Evolutionary conservation across 2,797 vertebrate species (phyloP).

Genomic region (Botia almorhae): DNA sequence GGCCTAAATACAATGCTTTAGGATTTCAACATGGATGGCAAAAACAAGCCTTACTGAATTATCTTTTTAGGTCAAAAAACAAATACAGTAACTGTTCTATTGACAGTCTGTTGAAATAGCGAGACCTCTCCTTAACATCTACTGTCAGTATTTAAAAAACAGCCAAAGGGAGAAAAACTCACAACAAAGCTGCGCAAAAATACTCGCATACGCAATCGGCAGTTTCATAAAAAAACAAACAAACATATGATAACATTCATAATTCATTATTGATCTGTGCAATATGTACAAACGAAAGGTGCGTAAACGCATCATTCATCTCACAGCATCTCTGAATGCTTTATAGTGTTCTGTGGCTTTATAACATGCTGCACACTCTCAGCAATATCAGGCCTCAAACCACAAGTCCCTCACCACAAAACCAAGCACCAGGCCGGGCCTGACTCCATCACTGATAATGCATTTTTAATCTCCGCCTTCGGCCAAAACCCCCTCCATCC

Average conservation of each 20-base stretch:
- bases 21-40: too few relatives aligned
- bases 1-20: too few relatives aligned
- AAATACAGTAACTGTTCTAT: too few relatives aligned
- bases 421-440: conserved; percentile 58
- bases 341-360: conserved; percentile 57
- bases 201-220: too few relatives aligned
- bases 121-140: too few relatives aligned
- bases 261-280: conserved; percentile 12
- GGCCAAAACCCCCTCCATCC: conserved; percentile 18
- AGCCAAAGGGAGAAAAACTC: not conserved
- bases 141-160: too few relatives aligned
- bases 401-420: conserved; percentile 70
- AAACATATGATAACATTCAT: not conserved
- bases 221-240: not conserved
- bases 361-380: conserved; percentile 70
- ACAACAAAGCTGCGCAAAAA: not conserved
- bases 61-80: too few relatives aligned
- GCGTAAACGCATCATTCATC: conserved; percentile 9
- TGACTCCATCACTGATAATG: conserved; percentile 28
- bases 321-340: conserved; percentile 6
- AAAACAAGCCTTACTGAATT: too few relatives aligned
- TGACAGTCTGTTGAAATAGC: too few relatives aligned
- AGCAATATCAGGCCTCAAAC: conserved; percentile 71
- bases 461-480: conserved; percentile 17
- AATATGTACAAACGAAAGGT: conserved; percentile 17